Evolutionary conservation across 1,140 invertebrate genomes (phyloP).

Genomic region (Prorops nasuta): DNA sequence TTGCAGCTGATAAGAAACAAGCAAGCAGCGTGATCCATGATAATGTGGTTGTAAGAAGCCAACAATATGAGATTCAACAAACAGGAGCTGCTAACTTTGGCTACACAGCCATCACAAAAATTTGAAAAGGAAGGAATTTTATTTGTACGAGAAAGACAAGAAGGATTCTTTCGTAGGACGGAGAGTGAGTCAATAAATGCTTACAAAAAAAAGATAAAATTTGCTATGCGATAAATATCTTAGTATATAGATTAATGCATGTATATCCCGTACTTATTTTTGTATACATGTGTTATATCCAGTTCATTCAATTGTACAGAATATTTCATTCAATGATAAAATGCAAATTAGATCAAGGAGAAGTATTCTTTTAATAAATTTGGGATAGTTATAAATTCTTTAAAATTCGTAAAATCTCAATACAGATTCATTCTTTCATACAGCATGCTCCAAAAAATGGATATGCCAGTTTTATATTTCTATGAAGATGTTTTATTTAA

Average conservation of each 20-base stretch:
- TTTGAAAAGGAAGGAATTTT: conserved; percentile 92
- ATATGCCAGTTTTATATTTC: too few relatives aligned
- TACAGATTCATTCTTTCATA: too few relatives aligned
- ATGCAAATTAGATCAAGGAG: too few relatives aligned
- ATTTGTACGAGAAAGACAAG: conserved; percentile 82
- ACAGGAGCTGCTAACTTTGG: conserved; percentile 80
- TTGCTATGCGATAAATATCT: neutral
- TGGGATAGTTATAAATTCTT: too few relatives aligned
- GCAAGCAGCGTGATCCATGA: neutral
- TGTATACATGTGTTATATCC: too few relatives aligned
- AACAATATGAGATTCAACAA: conserved; percentile 86
- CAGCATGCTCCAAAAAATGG: too few relatives aligned
- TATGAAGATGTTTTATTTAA: too few relatives aligned
- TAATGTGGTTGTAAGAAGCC: conserved; percentile 2
- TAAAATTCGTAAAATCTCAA: too few relatives aligned
- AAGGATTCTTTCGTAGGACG: conserved; percentile 85
- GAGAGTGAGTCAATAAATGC: conserved; percentile 72
- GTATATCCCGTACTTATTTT: neutral
- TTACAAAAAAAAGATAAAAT: neutral
- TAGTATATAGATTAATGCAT: neutral
- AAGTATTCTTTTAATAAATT: too few relatives aligned
- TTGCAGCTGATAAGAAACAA: neutral
- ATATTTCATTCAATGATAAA: too few relatives aligned
- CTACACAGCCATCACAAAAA: conserved; percentile 80
- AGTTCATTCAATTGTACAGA: too few relatives aligned